Base-by-base conservation (phyloP, 1,140 invertebrate genomes). In the Pteromalus puparum region DNA sequence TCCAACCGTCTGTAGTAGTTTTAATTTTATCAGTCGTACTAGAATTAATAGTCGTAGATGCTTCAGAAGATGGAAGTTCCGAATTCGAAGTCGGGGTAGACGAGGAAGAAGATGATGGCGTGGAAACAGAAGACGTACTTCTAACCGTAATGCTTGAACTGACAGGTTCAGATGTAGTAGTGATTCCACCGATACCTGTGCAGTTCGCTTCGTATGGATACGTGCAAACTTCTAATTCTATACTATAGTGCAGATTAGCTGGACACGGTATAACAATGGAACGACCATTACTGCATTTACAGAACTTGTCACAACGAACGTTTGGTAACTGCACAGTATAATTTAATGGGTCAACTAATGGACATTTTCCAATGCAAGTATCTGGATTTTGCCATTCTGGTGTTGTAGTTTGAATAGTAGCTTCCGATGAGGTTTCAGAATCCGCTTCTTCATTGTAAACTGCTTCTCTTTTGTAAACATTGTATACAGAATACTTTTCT, bases 111-210 rank as follows among this genome's bases (percentile, higher is more conserved):
- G 30, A 34, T 34, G 30, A 34, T 5, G 6, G 4, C 30, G 30
- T 34, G 30, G 30, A 34, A 5, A 5, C 30, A 34, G 30, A 34
- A 34, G 30, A 34, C 30, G 30, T n/a, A n/a, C n/a, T n/a, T n/a
- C n/a, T n/a, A n/a, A n/a, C n/a, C n/a, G n/a, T n/a, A n/a, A n/a
- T n/a, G n/a, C n/a, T 67, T 2, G 65, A 67, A 26, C 9, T n/a
- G n/a, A n/a, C n/a, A n/a, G n/a, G n/a, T n/a, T n/a, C n/a, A n/a
- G n/a, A n/a, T n/a, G n/a, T n/a, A n/a, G n/a, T n/a, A n/a, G n/a
- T n/a, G n/a, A n/a, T 34, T 81, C 80, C 80, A 34, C 80, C 80
- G 10, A 81, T 81, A 5, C 80, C 80, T n/a, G 46, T 53, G 38
- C 80, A 81, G 0, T 81, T 81, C 21, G 70, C 81, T 7, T 82